Base-by-base conservation (phyloP, 2,888 invertebrate genomes). In the Aspidiotus destructor region DNA sequence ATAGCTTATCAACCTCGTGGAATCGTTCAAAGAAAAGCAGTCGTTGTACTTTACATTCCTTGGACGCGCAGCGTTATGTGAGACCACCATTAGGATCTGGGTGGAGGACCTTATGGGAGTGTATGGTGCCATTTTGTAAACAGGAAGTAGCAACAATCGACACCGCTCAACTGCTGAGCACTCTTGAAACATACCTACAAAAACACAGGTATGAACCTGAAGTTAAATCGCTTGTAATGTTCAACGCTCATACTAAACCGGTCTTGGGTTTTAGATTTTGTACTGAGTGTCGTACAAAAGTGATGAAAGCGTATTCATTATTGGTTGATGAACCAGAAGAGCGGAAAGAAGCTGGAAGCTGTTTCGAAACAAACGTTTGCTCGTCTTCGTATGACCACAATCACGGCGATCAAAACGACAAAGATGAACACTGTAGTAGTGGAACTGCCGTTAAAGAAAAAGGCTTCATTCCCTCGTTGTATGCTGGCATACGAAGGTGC, bases 231-330 rank as follows among this genome's bases (percentile, higher is more conserved):
- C 13, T 60, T 60, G 3, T 40, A 8, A 40, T 11, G 5, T 3
- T 60, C 10, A 2, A 60, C 10, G 2, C 41, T 40, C 28, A 52
- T 61, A 13, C 58, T 8, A 55, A 42, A 44, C 55, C 15, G 15
- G 9, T 54, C 17, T 11, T 11, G 2, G n/a, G 15, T 7, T 16
- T 7, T 72, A 83, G 83, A 73, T 95, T 95, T 79, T 95, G 95
- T 76, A 86, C 88, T 3, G 95, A 95, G 76, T 95, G 95, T 77
- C 88, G 92, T 74, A 89, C 92, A 72, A 95, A 94, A 83, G 93
- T 95, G 71, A 77, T 84, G 73, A 82, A 85, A 76, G 95, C 95
- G 68, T 94, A 92, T 78, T 87, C 88, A 74, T 82, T 95, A 74
- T 81, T 96, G 76, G 87, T 92, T 41, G 91, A 88, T 77, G 90